These are phyloP conservation scores for Polylopha cassiicola DNA, from an alignment of 2,888 invertebrate species.

Conservation along the genomic window DNA sequence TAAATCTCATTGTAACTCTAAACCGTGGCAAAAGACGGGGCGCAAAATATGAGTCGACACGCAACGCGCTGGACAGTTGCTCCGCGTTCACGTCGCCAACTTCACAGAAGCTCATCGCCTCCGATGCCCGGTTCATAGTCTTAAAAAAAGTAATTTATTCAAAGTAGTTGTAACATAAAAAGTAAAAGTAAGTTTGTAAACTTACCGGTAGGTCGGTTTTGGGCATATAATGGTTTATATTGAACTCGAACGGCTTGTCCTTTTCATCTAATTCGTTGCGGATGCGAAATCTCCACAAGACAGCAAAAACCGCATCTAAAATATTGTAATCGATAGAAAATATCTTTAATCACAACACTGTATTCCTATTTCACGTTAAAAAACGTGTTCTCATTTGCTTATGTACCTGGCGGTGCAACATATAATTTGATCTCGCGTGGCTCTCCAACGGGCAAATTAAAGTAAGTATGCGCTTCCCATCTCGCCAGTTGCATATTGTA, in stretches of 20 bases:
- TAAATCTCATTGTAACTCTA: constrained; percentile 33
- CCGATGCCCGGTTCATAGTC: constrained; percentile 22
- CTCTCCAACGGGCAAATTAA: constrained; percentile 55
- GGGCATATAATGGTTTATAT: constrained; percentile 39
- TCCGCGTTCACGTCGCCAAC: constrained; percentile 42
- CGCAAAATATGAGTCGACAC: constrained; percentile 70
- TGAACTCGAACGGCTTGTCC: constrained; percentile 38
- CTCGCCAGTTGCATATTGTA: constrained; percentile 38
- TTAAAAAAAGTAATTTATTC: constrained; percentile 7
- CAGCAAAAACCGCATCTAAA: constrained; percentile 54
- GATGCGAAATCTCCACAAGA: constrained; percentile 58
- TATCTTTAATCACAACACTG: too few relatives aligned
- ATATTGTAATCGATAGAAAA: constrained; percentile 8
- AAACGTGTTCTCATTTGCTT: too few relatives aligned
- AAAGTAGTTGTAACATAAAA: not conserved
- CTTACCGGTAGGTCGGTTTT: constrained; percentile 44
- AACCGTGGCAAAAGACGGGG: constrained; percentile 45
- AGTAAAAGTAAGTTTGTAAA: constrained; percentile 3
- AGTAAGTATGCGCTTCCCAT: constrained; percentile 56
- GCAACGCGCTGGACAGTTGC: constrained; percentile 57
- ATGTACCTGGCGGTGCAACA: constrained; percentile 42
- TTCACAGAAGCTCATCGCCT: not conserved
- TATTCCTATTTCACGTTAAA: not conserved
- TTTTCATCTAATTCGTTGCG: constrained; percentile 28
- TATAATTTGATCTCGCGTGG: constrained; percentile 43